phyloP scores from a whole-genome alignment of 92 coral and sea anemone genomes.

The Blastomussa wellsi region DNA sequence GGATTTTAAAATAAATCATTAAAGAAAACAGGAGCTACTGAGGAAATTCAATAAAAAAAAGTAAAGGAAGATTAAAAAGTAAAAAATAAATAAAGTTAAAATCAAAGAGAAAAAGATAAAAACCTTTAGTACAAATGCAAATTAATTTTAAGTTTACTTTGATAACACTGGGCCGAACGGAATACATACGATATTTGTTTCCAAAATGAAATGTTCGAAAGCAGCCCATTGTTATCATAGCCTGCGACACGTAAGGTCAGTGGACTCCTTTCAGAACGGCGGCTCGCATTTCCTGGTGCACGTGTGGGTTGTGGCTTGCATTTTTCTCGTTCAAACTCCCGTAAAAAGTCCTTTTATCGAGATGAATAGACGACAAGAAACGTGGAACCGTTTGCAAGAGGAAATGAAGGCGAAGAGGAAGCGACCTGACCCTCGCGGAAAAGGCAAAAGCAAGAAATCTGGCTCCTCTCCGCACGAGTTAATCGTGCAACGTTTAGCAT shows the following conservation, averaged over 20 bases:
- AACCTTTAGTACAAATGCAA: no score
- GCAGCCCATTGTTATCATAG: no score
- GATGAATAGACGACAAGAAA: slow-evolving; percentile 38
- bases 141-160: slow-evolving; percentile 15
- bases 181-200: slow-evolving; percentile 5
- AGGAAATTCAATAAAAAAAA: no score
- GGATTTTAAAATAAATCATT: neutral
- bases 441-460: slow-evolving; percentile 34
- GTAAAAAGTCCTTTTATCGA: slow-evolving; percentile 9
- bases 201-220: no score
- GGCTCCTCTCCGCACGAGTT: slow-evolving; percentile 63
- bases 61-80: no score
- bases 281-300: slow-evolving; percentile 6
- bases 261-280: slow-evolving; percentile 25
- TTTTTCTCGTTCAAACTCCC: neutral
- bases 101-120: no score
- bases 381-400: no score
- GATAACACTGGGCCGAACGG: slow-evolving; percentile 17
- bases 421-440: slow-evolving; percentile 46
- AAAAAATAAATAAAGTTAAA: no score
- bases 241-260: no score
- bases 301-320: neutral
- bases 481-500: slow-evolving; percentile 63
- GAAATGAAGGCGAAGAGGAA: slow-evolving; percentile 46
- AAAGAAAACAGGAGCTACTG: neutral